Evolutionary conservation across 1,140 invertebrate genomes (phyloP), one percentile per base, ranked within the genome.

Genomic region (Aleiodes sp.): DNA sequence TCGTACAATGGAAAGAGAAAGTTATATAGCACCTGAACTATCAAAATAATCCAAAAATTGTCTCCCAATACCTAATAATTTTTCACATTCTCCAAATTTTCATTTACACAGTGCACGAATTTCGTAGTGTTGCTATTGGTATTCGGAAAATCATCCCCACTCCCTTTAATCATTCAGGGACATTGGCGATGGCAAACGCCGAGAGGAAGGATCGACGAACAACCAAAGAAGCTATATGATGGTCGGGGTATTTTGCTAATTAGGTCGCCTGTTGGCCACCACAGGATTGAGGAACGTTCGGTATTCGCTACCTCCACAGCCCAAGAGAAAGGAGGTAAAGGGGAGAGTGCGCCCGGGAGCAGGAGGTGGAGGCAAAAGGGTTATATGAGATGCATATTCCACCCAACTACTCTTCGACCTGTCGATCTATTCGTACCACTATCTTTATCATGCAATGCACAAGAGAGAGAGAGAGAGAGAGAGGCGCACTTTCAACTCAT

Each of bases 161-260:
- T 8, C 56, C 41, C 1, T 35, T 14, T 60, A n/a, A 70, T 68
- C 65, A 78, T 78, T 81, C 75, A 75, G 71, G 75, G 70, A 31
- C 43, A 68, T 52, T 63, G 46, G 43, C 39, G 28, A 69, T 10
- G 43, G 9, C n/a, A 60, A 39, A n/a, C n/a, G n/a, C n/a, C n/a
- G n/a, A n/a, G n/a, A n/a, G n/a, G n/a, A n/a, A n/a, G n/a, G n/a
- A n/a, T n/a, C n/a, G n/a, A n/a, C n/a, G n/a, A n/a, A n/a, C 57
- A 31, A 29, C 65, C 37, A 64, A 64, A 68, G 71, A 31, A 46
- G 69, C 33, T 63, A 29, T 33, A 61, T 52, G 69, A 35, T 65
- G 62, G 69, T 72, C 70, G 43, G 78, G 75, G 78, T 81, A 83
- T 83, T 84, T 79, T 74, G 80, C 77, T 85, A 84, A 84, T 85